These are phyloP conservation scores for Melangyna quadrimaculata DNA, from an alignment of 2,888 invertebrate genomes.

Conservation along the genomic window DNA sequence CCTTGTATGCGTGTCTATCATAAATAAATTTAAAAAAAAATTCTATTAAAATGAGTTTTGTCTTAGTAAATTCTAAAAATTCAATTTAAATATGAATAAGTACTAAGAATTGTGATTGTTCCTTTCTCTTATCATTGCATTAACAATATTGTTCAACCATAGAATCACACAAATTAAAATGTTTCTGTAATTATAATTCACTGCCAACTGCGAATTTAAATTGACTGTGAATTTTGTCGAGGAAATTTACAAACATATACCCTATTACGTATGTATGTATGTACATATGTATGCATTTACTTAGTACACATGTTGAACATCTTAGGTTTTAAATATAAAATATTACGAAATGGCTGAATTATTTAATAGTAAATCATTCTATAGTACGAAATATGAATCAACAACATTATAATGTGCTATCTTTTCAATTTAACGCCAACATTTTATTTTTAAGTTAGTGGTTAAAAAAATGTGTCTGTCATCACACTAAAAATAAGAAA, in stretches of 20 bases:
- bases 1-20: too few species aligned
- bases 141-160: conserved; percentile 29
- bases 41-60: too few species aligned
- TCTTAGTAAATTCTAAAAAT: background rate
- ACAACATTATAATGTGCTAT: too few species aligned
- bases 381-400: too few species aligned
- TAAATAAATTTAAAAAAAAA: too few species aligned
- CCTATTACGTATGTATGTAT: background rate
- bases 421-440: too few species aligned
- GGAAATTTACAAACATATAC: background rate
- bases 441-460: too few species aligned
- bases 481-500: too few species aligned
- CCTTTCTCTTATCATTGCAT: background rate
- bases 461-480: too few species aligned
- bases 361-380: background rate
- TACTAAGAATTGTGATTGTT: background rate
- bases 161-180: conserved; percentile 8
- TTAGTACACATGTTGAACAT: too few species aligned
- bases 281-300: background rate
- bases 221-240: background rate
- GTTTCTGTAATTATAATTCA: background rate
- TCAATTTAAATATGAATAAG: background rate
- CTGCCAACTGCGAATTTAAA: background rate
- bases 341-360: too few species aligned
- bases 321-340: too few species aligned